A percentile compares a stretch with the other conserved stretches of the same genome.
phyloP scores from a whole-genome alignment of 2,888 invertebrate species.

The Trisateles emortualis region DNA sequence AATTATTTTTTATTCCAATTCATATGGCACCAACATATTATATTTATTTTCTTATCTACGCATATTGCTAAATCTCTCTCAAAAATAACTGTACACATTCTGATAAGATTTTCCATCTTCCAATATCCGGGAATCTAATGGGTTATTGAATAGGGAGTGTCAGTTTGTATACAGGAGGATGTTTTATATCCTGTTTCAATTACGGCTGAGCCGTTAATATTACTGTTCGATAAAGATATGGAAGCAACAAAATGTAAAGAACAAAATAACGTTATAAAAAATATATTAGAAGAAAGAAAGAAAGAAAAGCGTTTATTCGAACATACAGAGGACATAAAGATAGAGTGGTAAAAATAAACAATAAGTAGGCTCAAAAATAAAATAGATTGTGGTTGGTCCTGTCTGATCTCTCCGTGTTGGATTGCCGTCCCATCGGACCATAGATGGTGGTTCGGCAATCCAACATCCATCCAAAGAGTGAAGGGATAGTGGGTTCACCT shows the following conservation, averaged over 20 bases:
- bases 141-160: slow-evolving; percentile 41
- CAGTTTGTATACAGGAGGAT: slow-evolving; percentile 28
- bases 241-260: neutral
- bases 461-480: too few relatives aligned
- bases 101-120: slow-evolving; percentile 26
- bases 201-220: slow-evolving; percentile 5
- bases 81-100: slow-evolving; percentile 38
- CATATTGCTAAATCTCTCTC: slow-evolving; percentile 4
- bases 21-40: neutral
- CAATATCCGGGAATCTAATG: slow-evolving; percentile 43
- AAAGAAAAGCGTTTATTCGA: too few relatives aligned
- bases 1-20: neutral
- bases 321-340: too few relatives aligned
- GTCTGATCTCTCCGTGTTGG: too few relatives aligned
- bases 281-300: too few relatives aligned
- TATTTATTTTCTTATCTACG: neutral
- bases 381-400: too few relatives aligned
- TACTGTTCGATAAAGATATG: neutral
- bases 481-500: too few relatives aligned
- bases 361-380: too few relatives aligned
- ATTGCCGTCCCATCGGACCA: too few relatives aligned
- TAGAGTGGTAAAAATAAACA: too few relatives aligned
- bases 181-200: slow-evolving; percentile 31
- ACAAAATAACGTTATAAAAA: neutral
- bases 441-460: too few relatives aligned